Percentiles rank a stretch among this genome's conserved stretches.
Evolutionary conservation across 2,888 invertebrate genomes (phyloP).

Genomic region (Ophion ellenae): DNA sequence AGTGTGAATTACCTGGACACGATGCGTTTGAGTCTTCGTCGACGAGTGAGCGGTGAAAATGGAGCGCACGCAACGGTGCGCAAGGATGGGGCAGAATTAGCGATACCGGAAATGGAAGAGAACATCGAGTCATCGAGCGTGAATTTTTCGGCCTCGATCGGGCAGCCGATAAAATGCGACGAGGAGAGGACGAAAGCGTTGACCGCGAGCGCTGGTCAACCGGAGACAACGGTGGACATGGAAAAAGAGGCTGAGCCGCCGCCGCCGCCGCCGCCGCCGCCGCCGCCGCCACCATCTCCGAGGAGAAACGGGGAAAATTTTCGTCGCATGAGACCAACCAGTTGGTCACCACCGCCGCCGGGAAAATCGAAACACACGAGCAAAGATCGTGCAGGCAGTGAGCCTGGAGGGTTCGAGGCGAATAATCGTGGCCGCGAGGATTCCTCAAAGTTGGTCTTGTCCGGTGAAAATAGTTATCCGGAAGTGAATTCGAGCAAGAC

Average conservation of each 20-base stretch:
- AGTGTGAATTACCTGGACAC: conserved; percentile 91
- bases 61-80: not conserved
- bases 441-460: not conserved
- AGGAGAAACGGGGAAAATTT: conserved; percentile 74
- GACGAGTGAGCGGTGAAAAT: conserved; percentile 83
- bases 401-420: conserved; percentile 63
- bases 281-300: conserved; percentile 7
- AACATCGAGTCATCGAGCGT: not conserved
- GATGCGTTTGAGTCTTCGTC: conserved; percentile 90
- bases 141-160: not conserved
- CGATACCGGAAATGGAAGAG: conserved; percentile 28
- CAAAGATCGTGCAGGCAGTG: conserved; percentile 67
- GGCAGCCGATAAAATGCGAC: conserved; percentile 3
- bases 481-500: not conserved
- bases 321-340: conserved; percentile 79
- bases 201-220: conserved; percentile 32
- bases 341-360: conserved; percentile 82
- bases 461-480: conserved; percentile 3
- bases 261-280: conserved; percentile 33
- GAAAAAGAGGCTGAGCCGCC: conserved; percentile 69
- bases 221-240: conserved; percentile 43
- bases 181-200: conserved; percentile 8
- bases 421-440: not conserved
- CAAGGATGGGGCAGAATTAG: not conserved
- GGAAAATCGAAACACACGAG: conserved; percentile 74